These are phyloP conservation scores for Philaethria dido DNA, from an alignment of 2,888 invertebrate species.

Conservation along the genomic window DNA sequence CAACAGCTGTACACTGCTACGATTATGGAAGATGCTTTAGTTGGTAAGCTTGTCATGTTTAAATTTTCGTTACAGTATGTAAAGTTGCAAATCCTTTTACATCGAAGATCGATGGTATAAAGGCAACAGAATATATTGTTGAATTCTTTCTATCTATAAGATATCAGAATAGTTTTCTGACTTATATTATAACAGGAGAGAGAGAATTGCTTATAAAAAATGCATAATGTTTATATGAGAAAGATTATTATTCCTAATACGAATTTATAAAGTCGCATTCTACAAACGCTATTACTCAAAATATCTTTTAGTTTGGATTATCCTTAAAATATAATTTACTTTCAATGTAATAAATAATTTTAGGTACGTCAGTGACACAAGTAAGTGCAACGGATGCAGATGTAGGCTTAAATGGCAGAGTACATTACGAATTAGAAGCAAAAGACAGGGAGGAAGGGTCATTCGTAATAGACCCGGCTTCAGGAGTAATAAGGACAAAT, in stretches of 20 bases:
- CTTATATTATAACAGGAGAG: too few relatives aligned
- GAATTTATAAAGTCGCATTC: not conserved
- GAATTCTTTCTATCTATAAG: too few relatives aligned
- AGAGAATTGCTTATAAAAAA: too few relatives aligned
- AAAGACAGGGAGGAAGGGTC: slow-evolving; percentile 93
- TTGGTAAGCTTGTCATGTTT: slow-evolving; percentile 78
- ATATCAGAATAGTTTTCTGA: too few relatives aligned
- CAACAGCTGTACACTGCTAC: slow-evolving; percentile 91
- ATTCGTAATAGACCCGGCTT: slow-evolving; percentile 95
- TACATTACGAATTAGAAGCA: slow-evolving; percentile 90
- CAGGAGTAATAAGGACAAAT: slow-evolving; percentile 95
- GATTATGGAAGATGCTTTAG: slow-evolving; percentile 93
- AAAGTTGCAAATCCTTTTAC: too few relatives aligned
- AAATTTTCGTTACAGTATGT: too few relatives aligned
- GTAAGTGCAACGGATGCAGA: slow-evolving; percentile 93
- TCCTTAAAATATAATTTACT: not conserved
- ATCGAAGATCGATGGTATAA: too few relatives aligned
- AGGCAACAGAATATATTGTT: too few relatives aligned
- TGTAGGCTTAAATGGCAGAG: slow-evolving; percentile 93
- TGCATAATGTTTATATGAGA: too few relatives aligned
- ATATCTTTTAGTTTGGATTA: too few relatives aligned
- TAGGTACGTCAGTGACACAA: slow-evolving; percentile 89
- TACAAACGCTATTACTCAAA: not conserved
- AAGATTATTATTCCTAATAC: too few relatives aligned
- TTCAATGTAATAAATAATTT: slow-evolving; percentile 7